Percentiles rank a stretch among this genome's conserved stretches.
phyloP scores from a whole-genome alignment of 2,797 vertebrate species.

The Chelon labrosus region DNA sequence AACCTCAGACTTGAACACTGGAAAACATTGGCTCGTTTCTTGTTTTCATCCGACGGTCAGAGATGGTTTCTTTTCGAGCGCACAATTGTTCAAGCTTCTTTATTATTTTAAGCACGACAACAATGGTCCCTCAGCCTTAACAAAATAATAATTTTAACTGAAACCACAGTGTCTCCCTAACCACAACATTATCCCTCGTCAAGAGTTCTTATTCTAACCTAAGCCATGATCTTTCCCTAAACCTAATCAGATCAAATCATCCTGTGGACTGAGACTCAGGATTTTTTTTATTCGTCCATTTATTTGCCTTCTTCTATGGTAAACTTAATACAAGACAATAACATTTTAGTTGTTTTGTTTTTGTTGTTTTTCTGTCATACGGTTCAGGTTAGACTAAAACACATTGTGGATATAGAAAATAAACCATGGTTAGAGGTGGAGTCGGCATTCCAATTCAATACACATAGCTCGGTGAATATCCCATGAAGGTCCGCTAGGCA shows the following conservation, averaged over 20 bases:
- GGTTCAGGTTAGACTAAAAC: not conserved
- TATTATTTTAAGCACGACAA: not conserved
- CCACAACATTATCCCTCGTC: conserved; percentile 1
- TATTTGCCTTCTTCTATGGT: not conserved
- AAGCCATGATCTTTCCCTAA: not conserved
- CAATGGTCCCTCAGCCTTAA: not conserved
- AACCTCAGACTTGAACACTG: not conserved
- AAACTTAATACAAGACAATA: not conserved
- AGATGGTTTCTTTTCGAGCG: not conserved
- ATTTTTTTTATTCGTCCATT: not conserved
- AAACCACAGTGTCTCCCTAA: not conserved
- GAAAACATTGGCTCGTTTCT: not conserved
- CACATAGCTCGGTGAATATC: too few species aligned
- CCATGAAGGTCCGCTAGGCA: too few species aligned
- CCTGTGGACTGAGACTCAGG: not conserved
- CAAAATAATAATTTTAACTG: not conserved
- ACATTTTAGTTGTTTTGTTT: not conserved
- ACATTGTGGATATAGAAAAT: not conserved
- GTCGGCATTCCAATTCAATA: too few species aligned
- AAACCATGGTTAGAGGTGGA: not conserved
- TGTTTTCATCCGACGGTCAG: not conserved
- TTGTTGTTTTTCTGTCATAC: not conserved
- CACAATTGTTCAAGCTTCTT: not conserved
- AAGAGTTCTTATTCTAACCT: not conserved
- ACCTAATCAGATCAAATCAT: not conserved